phyloP scores from a whole-genome alignment of 2,888 invertebrate genomes.

The Drosophila testacea region DNA sequence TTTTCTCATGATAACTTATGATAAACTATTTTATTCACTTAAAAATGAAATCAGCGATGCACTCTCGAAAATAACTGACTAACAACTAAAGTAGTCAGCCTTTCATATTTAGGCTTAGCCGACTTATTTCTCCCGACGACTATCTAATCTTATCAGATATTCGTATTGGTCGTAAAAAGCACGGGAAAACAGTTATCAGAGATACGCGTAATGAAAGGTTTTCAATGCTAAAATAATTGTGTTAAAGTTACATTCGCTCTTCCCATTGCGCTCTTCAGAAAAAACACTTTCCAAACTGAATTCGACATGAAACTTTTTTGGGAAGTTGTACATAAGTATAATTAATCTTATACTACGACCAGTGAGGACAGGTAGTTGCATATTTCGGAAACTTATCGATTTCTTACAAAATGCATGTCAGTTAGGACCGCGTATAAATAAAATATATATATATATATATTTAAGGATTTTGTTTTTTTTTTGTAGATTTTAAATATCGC shows the following conservation, averaged over 20 bases:
- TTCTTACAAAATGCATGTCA: no score
- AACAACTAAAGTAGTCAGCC: constrained; percentile 28
- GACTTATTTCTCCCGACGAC: constrained; percentile 23
- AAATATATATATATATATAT: no score
- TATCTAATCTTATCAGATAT: constrained; percentile 57
- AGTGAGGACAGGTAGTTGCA: no score
- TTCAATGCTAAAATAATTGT: background rate
- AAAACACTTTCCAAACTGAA: no score
- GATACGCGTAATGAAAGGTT: constrained; percentile 9
- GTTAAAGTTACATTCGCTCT: background rate
- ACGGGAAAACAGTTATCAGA: constrained; percentile 12
- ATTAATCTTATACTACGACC: no score
- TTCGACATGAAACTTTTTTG: no score
- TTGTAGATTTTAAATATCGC: no score
- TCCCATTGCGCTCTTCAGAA: background rate
- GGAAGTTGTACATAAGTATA: no score
- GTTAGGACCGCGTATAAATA: no score
- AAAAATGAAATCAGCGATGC: constrained; percentile 3
- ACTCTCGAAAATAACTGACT: constrained; percentile 34
- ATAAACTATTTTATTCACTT: constrained; percentile 1
- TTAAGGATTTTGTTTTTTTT: no score
- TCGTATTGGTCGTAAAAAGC: constrained; percentile 10
- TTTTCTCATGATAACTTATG: constrained; percentile 29
- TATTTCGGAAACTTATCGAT: no score
- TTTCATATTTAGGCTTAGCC: constrained; percentile 29